These are phyloP conservation scores for Thereuonema tuberculata DNA, from an alignment of 1,140 invertebrate genomes.

Conservation along the genomic window DNA sequence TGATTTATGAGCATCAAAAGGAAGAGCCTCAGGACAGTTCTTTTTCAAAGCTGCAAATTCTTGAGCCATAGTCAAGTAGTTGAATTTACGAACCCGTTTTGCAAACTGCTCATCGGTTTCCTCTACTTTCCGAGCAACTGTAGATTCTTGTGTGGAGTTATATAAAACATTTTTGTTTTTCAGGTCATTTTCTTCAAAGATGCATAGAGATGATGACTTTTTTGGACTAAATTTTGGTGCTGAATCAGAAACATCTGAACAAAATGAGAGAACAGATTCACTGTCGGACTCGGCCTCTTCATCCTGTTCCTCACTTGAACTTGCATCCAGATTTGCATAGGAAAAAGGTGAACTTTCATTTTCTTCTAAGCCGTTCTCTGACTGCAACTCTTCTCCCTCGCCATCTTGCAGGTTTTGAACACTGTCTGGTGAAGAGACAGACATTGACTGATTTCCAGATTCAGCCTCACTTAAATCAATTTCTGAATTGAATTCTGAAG, in stretches of 20 bases:
- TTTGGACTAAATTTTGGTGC: not conserved
- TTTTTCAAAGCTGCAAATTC: conserved; percentile 29
- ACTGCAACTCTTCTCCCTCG: too few species aligned
- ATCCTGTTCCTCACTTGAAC: not conserved
- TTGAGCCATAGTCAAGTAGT: conserved; percentile 29
- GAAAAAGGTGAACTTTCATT: not conserved
- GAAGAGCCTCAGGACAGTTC: conserved; percentile 17
- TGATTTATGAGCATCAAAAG: conserved; percentile 1
- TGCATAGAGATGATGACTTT: not conserved
- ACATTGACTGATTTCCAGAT: not conserved
- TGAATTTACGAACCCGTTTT: conserved; percentile 26
- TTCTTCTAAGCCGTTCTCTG: not conserved
- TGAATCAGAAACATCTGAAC: not conserved
- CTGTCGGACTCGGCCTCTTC: not conserved
- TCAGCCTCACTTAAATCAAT: conserved; percentile 4
- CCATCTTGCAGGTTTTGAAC: not conserved
- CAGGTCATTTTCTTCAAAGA: not conserved
- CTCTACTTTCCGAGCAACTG: conserved; percentile 13
- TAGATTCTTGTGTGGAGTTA: not conserved
- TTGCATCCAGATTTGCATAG: not conserved
- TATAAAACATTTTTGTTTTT: not conserved
- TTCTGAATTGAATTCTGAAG: not conserved
- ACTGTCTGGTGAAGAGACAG: conserved; percentile 1
- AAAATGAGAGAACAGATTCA: not conserved
- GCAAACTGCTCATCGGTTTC: conserved; percentile 27